Evolutionary conservation across 2,888 invertebrate species (phyloP), one percentile per base, ranked within the genome.

Genomic region (Eristalis arbustorum): DNA sequence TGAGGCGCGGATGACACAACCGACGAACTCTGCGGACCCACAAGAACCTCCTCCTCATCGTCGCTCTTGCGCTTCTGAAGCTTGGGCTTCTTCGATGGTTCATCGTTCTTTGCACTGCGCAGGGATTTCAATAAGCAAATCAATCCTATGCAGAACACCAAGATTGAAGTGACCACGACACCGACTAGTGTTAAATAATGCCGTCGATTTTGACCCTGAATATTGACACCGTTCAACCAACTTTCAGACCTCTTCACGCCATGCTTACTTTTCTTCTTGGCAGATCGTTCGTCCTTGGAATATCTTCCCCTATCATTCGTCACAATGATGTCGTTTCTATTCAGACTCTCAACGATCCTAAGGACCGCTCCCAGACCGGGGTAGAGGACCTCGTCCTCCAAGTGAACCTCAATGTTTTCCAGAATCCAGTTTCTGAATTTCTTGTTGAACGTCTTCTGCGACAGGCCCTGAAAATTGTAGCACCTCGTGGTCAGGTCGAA

Each of bases 281-380:
- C 10, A 31, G 1, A 10, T 64, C 31, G 31, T 0, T 31, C 31
- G 31, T 31, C 63, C 18, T 23, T 67, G 37, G 8, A 69, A 63
- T n/a, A 61, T 77, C 0, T 71, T 59, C 76, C 68, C 31, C 80
- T 81, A 4, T 22, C 49, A 56, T 64, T 76, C 0, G 69, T 0
- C 14, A 57, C 6, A 1, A 64, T n/a, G 2, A 75, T 73, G 14
- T 18, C 73, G 23, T 62, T 77, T 42, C 18, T 73, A 49, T 49
- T 90, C 23, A 91, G 66, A 14, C 90, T 89, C 81, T 91, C 91
- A 8, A 90, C 82, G 61, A 93, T 89, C 79, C 91, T 89, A 14
- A 93, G 74, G 0, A 91, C 82, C 1, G 90, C 92, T 0, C 92
- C 93, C 2, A 93, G 83, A 0, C 92, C 92, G 0, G 93, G 93